These are phyloP conservation scores for Drosophila birchii DNA, from an alignment of 2,888 invertebrate genomes.

Conservation along the genomic window DNA sequence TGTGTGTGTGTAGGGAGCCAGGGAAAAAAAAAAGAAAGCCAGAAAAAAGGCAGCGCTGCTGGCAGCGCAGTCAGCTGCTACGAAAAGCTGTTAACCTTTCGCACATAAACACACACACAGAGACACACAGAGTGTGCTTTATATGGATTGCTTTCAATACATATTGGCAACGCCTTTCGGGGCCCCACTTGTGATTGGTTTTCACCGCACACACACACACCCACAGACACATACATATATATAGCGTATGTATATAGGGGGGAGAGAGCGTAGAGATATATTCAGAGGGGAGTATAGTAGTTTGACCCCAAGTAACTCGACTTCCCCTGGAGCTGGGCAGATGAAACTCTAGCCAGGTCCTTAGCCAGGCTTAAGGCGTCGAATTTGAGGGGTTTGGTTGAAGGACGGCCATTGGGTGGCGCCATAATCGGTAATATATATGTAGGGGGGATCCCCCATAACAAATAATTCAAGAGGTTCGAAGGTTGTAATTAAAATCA, in stretches of 20 bases:
- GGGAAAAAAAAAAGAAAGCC: slow-evolving; percentile 8
- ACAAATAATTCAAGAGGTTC: not conserved
- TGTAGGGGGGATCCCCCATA: not conserved
- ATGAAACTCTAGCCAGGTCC: slow-evolving; percentile 3
- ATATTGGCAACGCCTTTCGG: slow-evolving; percentile 80
- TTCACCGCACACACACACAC: slow-evolving; percentile 42
- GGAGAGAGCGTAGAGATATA: slow-evolving; percentile 1
- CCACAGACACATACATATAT: not conserved
- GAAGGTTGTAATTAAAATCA: not conserved
- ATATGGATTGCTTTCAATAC: slow-evolving; percentile 78
- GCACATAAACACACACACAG: slow-evolving; percentile 58
- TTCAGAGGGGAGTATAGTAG: slow-evolving; percentile 3
- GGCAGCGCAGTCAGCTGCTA: slow-evolving; percentile 38
- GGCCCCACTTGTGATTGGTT: slow-evolving; percentile 62
- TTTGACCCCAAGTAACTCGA: slow-evolving; percentile 50
- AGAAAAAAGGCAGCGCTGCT: slow-evolving; percentile 52
- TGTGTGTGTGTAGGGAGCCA: slow-evolving; percentile 64
- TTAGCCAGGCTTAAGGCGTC: not conserved
- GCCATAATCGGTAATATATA: not conserved
- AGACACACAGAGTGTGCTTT: slow-evolving; percentile 26
- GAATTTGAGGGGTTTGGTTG: not conserved
- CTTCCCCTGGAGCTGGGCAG: slow-evolving; percentile 3
- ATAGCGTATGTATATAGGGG: slow-evolving; percentile 12
- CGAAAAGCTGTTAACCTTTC: slow-evolving; percentile 77
- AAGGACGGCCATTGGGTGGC: slow-evolving; percentile 8